These are phyloP conservation scores for Philereme transversata DNA, from an alignment of 2,888 invertebrate genomes.

Conservation along the genomic window DNA sequence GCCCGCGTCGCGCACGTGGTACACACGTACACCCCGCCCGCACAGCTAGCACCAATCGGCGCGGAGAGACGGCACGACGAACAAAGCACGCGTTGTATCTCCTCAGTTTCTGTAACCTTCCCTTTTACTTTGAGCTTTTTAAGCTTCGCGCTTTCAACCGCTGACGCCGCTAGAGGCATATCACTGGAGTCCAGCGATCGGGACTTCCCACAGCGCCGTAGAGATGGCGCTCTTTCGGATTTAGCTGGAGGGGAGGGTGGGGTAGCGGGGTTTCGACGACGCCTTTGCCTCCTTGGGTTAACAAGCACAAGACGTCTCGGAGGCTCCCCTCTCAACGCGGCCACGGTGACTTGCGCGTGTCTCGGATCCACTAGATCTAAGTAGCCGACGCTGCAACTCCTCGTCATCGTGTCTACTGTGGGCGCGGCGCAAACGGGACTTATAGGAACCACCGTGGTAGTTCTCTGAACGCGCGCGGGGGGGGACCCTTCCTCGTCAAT, in stretches of 20 bases:
- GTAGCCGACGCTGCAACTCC: constrained; percentile 95
- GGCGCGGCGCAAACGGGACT: constrained; percentile 82
- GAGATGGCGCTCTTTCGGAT: constrained; percentile 68
- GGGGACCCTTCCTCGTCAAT: constrained; percentile 87
- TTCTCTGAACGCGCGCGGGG: constrained; percentile 66
- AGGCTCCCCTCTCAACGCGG: constrained; percentile 89
- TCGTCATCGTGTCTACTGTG: constrained; percentile 87
- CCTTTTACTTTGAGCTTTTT: constrained; percentile 26
- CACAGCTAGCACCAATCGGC: constrained; percentile 46
- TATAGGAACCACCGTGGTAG: constrained; percentile 87
- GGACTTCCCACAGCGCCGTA: constrained; percentile 90
- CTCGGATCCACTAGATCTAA: constrained; percentile 92
- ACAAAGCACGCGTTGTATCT: constrained; percentile 53
- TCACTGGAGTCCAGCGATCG: constrained; percentile 94
- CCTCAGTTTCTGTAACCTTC: constrained; percentile 29
- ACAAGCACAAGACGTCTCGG: constrained; percentile 91
- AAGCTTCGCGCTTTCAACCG: constrained; percentile 43
- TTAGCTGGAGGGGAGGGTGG: constrained; percentile 54
- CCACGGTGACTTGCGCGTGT: constrained; percentile 89
- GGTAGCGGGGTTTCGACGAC: constrained; percentile 58
- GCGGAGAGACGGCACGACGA: constrained; percentile 57
- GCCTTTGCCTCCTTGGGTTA: constrained; percentile 77
- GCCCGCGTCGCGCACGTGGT: constrained; percentile 46
- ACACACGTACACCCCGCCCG: constrained; percentile 50
- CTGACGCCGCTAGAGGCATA: constrained; percentile 85